Evolutionary conservation across 2,113 vertebrate genomes (phyloP), one percentile per base, ranked within the genome.

Genomic region (Pterophyllum scalare): DNA sequence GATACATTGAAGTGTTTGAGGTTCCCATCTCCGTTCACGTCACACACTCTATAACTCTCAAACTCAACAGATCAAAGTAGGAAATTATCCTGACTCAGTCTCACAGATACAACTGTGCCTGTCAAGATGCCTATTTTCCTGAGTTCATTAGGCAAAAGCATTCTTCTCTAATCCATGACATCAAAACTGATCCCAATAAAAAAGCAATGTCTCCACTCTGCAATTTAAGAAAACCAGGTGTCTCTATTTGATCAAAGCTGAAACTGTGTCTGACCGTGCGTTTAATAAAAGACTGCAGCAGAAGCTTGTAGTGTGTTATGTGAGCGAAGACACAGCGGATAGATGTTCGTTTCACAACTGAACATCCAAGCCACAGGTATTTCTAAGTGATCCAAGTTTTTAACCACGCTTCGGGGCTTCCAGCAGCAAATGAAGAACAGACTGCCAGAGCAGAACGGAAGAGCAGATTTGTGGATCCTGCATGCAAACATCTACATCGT

Each of bases 281-380:
- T 57, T 91, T 57, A 58, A 60, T 83, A 59, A 76, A 81, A 43
- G 31, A 38, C 46, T 59, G 31, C n/a, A 57, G 70, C 61, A 81
- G 59, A 65, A 78, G 40, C 35, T 33, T 70, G 24, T 28, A 60
- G 33, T 24, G 80, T 57, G 5, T 61, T 64, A 56, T 75, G 49
- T 19, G 65, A 80, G 77, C 17, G 26, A 77, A 52, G 60, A 92
- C n/a, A 80, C 90, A 89, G 90, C 54, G 81, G 75, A 54, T 67
- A 52, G 86, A 89, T 82, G 84, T 83, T 91, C 24, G 76, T 81
- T 87, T 79, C 57, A 84, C 86, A 83, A 82, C 77, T 57, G 62
- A 91, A 82, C 84, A 86, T 91, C 89, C 90, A 93, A 92, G 92
- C 93, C 93, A 92, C 93, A 93, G 90, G 86, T 92, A 94, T 95